These are phyloP conservation scores for Ictidomys tridecemlineatus DNA, from an alignment of 2,113 vertebrate genomes.

Conservation along the genomic window DNA sequence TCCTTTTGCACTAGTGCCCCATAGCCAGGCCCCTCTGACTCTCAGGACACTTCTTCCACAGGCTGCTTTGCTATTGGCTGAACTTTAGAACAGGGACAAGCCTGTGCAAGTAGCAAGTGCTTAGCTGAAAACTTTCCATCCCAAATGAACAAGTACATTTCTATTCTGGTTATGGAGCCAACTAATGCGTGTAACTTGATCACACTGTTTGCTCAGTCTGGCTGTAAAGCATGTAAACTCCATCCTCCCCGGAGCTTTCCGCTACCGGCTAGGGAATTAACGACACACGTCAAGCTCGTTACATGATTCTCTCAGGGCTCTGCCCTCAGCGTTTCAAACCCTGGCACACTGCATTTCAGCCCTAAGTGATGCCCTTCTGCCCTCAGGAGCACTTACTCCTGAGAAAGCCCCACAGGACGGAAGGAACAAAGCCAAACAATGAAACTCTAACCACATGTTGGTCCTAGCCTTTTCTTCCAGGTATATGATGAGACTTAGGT, in stretches of 20 bases:
- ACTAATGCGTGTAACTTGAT: conserved; percentile 72
- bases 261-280: conserved; percentile 65
- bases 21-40: not conserved
- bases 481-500: not conserved
- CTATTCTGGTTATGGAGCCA: conserved; percentile 53
- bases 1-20: not conserved
- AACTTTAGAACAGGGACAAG: conserved; percentile 45
- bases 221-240: conserved; percentile 67
- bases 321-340: conserved; percentile 21
- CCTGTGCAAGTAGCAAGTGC: conserved; percentile 53
- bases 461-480: not conserved
- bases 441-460: not conserved
- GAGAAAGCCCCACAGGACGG: not conserved
- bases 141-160: conserved; percentile 42
- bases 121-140: conserved; percentile 74
- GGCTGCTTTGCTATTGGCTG: not conserved
- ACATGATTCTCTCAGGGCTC: conserved; percentile 28
- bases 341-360: not conserved
- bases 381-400: not conserved
- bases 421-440: not conserved
- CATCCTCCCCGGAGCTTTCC: conserved; percentile 61
- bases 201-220: conserved; percentile 69
- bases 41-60: not conserved
- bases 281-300: conserved; percentile 65
- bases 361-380: not conserved